phyloP scores from a whole-genome alignment of 2,797 vertebrate species.

The Cyprinella venusta region DNA sequence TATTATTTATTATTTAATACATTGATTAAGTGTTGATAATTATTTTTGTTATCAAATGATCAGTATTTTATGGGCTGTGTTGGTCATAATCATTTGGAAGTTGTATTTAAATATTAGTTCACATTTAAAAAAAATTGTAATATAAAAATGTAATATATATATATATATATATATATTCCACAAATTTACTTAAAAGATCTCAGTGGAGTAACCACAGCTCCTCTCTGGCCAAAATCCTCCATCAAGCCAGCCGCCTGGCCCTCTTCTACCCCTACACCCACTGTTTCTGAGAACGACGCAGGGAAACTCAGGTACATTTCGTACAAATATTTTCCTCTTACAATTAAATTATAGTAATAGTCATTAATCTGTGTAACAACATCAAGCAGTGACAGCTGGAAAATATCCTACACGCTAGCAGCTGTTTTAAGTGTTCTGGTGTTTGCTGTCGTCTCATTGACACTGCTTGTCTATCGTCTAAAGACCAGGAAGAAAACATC shows the following conservation, averaged over 20 bases:
- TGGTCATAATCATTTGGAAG: neutral
- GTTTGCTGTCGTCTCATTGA: constrained; percentile 61
- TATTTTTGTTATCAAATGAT: neutral
- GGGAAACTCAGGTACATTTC: constrained; percentile 19
- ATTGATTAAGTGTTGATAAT: neutral
- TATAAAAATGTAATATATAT: too few relatives aligned
- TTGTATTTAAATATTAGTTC: too few relatives aligned
- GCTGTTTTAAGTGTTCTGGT: constrained; percentile 60
- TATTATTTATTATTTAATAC: too few relatives aligned
- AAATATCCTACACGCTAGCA: constrained; percentile 52
- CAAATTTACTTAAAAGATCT: neutral
- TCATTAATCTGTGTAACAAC: neutral
- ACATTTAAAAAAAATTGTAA: too few relatives aligned
- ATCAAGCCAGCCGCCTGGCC: neutral
- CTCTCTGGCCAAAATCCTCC: neutral
- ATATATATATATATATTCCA: too few relatives aligned
- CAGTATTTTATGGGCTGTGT: neutral
- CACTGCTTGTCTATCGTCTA: constrained; percentile 56
- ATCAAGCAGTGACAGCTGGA: constrained; percentile 63
- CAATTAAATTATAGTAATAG: neutral
- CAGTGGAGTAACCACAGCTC: neutral
- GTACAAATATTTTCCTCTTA: neutral
- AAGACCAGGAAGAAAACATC: constrained; percentile 58
- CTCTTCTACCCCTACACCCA: neutral
- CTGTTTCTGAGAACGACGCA: neutral